These are phyloP conservation scores for Buphagus erythrorhynchus DNA, from an alignment of 2,797 vertebrate genomes.

Conservation along the genomic window DNA sequence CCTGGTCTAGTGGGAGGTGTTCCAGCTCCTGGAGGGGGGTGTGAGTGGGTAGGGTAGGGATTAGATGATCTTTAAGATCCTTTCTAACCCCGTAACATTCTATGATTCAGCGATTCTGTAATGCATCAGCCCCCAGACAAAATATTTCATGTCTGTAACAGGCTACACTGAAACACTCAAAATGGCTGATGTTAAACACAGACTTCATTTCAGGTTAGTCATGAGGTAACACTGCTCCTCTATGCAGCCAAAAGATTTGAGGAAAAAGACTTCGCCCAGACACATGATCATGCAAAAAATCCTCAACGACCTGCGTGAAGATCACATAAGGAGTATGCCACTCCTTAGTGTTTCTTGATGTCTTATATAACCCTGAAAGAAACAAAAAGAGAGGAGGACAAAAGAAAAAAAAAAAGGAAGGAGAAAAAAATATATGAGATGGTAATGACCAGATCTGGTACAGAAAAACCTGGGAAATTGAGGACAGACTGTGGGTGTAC, in stretches of 20 bases:
- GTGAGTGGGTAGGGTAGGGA: no score
- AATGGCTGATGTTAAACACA: neutral
- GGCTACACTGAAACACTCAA: neutral
- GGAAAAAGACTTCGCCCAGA: neutral
- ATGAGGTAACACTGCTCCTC: neutral
- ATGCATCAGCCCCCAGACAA: neutral
- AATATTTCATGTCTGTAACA: accelerated
- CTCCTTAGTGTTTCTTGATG: neutral
- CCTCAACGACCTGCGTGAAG: accelerated
- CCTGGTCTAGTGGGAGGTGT: no score
- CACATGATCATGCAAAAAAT: neutral
- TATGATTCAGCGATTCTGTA: neutral
- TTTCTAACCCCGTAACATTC: neutral
- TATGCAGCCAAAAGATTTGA: neutral
- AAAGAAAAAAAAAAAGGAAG: accelerated
- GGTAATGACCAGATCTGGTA: neutral
- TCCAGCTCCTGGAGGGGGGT: no score
- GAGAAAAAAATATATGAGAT: accelerated
- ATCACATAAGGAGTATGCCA: accelerated
- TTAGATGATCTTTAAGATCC: no score
- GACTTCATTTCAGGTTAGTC: neutral
- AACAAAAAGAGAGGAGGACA: neutral
- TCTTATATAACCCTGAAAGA: neutral
- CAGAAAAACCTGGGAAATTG: neutral
- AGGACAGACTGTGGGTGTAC: neutral